Percentiles rank a stretch among this genome's conserved stretches.
phyloP scores from a whole-genome alignment of 2,888 invertebrate genomes.

The Drosophila kuntzei region DNA sequence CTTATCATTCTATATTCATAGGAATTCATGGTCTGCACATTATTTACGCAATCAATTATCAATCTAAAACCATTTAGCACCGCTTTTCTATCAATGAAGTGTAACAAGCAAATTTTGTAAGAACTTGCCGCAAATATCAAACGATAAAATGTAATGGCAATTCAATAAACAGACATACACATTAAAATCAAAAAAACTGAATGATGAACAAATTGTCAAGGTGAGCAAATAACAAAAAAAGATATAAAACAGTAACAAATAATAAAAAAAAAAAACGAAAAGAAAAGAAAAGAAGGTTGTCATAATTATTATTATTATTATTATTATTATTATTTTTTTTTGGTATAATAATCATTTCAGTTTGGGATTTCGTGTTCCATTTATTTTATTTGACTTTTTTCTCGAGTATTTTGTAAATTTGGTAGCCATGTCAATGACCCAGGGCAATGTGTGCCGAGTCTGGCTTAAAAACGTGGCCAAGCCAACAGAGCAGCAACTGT shows the following conservation, averaged over 20 bases:
- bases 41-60: conserved; percentile 17
- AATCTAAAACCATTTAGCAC: conserved; percentile 29
- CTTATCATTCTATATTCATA: too few species aligned
- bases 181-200: background rate
- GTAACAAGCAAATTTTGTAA: conserved; percentile 22
- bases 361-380: conserved; percentile 20
- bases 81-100: conserved; percentile 39
- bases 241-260: background rate
- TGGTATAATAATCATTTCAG: background rate
- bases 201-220: conserved; percentile 6
- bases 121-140: conserved; percentile 43
- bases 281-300: background rate
- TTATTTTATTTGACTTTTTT: conserved; percentile 27
- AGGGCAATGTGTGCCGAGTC: conserved; percentile 48
- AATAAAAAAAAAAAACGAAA: background rate
- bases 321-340: conserved; percentile 1
- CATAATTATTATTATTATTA: conserved; percentile 19
- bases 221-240: background rate
- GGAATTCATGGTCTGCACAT: background rate
- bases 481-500: conserved; percentile 39
- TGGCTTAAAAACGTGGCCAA: conserved; percentile 55
- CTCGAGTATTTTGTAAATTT: conserved; percentile 25
- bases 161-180: conserved; percentile 1
- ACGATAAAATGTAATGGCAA: conserved; percentile 13
- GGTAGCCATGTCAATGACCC: conserved; percentile 54